phyloP scores from a whole-genome alignment of 2,797 vertebrate genomes.

The Crax fasciolata region DNA sequence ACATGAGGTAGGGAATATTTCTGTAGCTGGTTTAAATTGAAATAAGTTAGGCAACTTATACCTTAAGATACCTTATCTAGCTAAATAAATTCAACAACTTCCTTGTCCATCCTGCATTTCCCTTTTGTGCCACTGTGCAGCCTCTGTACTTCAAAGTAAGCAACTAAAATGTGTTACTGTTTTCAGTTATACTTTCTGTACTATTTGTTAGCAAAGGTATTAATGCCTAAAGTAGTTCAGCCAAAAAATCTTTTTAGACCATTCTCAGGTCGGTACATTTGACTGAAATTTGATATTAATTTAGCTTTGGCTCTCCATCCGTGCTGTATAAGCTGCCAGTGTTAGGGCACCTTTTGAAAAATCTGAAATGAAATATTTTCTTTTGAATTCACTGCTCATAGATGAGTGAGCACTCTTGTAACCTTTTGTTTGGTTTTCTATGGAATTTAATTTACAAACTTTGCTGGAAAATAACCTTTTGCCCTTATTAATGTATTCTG shows the following conservation, averaged over 20 bases:
- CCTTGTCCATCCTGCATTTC: background rate
- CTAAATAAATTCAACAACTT: background rate
- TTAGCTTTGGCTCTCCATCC: background rate
- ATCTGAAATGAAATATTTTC: conserved; percentile 41
- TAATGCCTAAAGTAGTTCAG: background rate
- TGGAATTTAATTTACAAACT: conserved; percentile 57
- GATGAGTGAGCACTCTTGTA: conserved; percentile 4
- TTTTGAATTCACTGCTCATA: background rate
- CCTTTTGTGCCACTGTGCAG: background rate
- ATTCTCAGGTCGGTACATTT: background rate
- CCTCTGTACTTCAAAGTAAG: background rate
- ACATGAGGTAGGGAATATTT: background rate
- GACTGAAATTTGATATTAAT: conserved; percentile 36
- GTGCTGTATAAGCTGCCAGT: background rate
- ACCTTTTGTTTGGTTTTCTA: conserved; percentile 63
- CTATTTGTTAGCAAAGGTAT: background rate
- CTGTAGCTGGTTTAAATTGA: background rate
- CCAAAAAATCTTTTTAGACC: background rate
- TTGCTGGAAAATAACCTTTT: conserved; percentile 64
- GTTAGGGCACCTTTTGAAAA: conserved; percentile 9
- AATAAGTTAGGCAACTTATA: background rate
- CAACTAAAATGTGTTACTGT: background rate
- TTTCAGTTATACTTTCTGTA: background rate
- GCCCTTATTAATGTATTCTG: conserved; percentile 54
- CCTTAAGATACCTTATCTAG: background rate